Base-by-base conservation (phyloP, 2,888 invertebrate species). In the Lamellibrachia columna region DNA sequence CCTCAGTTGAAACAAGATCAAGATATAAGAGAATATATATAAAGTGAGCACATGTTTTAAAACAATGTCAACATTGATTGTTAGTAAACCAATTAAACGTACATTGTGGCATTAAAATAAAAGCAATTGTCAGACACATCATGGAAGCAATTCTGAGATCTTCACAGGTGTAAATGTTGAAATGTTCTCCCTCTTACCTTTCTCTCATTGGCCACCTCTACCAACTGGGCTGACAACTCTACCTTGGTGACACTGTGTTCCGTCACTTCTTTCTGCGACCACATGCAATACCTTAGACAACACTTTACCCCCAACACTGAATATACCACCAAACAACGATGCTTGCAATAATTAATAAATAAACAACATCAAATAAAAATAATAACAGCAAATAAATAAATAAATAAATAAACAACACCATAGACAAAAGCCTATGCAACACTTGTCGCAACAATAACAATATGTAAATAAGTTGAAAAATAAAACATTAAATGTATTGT, bases 211-310 rank as follows among this genome's bases (percentile, higher is more conserved):
- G 95, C 95, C 90, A 95, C 94, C 92, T 96, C 95, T 2, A 95
- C 95, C 90, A 96, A 93, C 93, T 96, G 95, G 22, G 95, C 94
- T 28, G 96, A 95, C 40, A 95, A 93, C 92, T 95, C 95, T 28
- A 95, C 95, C 93, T 96, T 93, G 53, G 95, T 94, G 52, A 94
- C 93, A 93, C 95, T 95, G 91, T 95, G 93, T 92, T 96, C 95
- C 92, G 95, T 95, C 52, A 95, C 92, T 92, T 96, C 95, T 94
- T 95, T 95, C 96, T 96, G 95, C 22, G 75, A 75, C 22, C 15
- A 75, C 75, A 75, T 15, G 22, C 4, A 22, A 75, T 22, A 75
- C 22, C n/a, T 75, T 75, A 22, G 75, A 75, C 75, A 75, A 15
- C 22, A 22, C 75, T 6, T n/a, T 22, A 75, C 2, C 15, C 22